Base-by-base conservation (phyloP, 2,113 vertebrate genomes). In the Otocyon megalotis region DNA sequence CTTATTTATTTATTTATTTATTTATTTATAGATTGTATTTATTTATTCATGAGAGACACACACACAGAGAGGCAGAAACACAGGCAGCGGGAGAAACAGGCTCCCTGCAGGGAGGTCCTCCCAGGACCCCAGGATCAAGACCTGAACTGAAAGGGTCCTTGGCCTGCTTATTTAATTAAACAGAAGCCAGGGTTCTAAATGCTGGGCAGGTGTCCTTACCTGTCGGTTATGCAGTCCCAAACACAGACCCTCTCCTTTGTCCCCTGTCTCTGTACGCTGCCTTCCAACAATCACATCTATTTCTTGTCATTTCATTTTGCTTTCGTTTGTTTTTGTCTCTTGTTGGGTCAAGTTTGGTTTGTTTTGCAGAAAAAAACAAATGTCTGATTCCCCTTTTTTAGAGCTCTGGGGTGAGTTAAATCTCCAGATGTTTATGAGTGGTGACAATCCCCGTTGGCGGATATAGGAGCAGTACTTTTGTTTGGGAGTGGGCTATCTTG, bases 311-410 rank as follows among this genome's bases (percentile, higher is more conserved):
- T 88, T 95, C 85, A 74, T 97, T 97, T 94, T 81, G 53, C 65
- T 95, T 77, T 72, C 62, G n/a, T 93, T 95, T 74, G 14, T 65
- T 96, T 97, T 87, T 72, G 80, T 95, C 88, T 53, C 63, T 62
- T 67, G 10, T 87, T 19, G 35, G 88, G 87, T 90, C 90, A 88
- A 85, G 69, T 20, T 69, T 85, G 50, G 32, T 88, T 94, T 88
- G 95, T 86, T 95, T 54, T 79, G 50, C 8, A n/a, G 89, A 96
- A 96, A 93, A 93, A 83, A 88, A 91, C 62, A 87, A 85, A 71
- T 60, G 90, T 60, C 84, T 79, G 88, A 93, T 94, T 97, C 94
- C 81, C 84, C 43, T 5, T 94, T 62, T 50, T 43, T 8, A 43
- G 85, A 90, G 71, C 60, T 94, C 89, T 96, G 74, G 87, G 43